Conservation (phyloP, 2,113 vertebrate species). For the Hassar affinis region DNA sequence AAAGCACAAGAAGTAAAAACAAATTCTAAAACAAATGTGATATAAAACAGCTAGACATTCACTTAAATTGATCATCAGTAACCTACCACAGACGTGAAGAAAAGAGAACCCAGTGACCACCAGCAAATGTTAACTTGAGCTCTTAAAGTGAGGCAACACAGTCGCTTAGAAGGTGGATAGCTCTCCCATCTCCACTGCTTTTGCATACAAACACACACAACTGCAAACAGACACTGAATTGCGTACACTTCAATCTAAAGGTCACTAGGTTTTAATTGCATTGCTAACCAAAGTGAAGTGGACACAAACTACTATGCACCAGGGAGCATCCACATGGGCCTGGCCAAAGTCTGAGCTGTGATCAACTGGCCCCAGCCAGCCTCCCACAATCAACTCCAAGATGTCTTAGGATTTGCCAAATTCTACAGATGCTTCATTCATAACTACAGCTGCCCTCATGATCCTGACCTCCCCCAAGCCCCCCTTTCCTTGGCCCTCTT, state of each 20-base stretch:
- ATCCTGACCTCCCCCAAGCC: no score
- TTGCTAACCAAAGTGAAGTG: constrained; percentile 46
- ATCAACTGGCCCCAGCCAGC: no score
- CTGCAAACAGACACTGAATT: constrained; percentile 25
- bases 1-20: not conserved
- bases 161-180: constrained; percentile 13
- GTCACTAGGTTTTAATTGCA: constrained; percentile 69
- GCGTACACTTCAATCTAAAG: constrained; percentile 61
- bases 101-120: not conserved
- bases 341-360: no score
- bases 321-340: no score
- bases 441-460: no score
- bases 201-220: constrained; percentile 38
- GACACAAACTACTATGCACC: no score
- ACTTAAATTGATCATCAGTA: not conserved
- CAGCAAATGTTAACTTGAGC: not conserved
- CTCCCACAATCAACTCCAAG: no score
- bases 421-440: no score
- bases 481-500: no score
- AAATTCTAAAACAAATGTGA: not conserved
- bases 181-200: constrained; percentile 12
- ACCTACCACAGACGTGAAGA: not conserved
- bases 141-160: not conserved
- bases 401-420: no score
- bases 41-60: not conserved